Evolutionary conservation across 2,888 invertebrate genomes (phyloP).

Genomic region (Melolontha melolontha): DNA sequence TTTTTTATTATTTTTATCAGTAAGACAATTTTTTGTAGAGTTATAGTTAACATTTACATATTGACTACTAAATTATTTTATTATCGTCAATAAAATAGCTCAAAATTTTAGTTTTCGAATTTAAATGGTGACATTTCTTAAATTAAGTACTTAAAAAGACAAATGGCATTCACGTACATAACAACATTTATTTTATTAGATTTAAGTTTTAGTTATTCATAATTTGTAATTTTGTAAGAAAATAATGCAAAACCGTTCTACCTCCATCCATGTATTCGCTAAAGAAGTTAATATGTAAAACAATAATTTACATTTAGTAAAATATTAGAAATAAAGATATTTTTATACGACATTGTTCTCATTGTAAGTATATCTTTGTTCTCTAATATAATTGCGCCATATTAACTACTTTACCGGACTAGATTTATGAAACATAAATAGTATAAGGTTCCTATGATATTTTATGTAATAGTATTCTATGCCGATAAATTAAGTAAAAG

Average conservation of each 20-base stretch:
- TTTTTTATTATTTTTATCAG: too few relatives aligned
- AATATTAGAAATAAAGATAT: background rate
- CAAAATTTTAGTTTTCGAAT: slow-evolving; percentile 24
- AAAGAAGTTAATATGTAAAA: background rate
- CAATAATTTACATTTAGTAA: background rate
- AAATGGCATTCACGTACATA: slow-evolving; percentile 33
- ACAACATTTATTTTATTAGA: slow-evolving; percentile 24
- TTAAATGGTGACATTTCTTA: background rate
- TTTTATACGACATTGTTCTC: background rate
- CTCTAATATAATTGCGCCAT: background rate
- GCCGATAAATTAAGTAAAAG: slow-evolving; percentile 2
- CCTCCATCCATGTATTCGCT: slow-evolving; percentile 25
- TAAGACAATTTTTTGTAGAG: background rate
- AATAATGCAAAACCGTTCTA: slow-evolving; percentile 27
- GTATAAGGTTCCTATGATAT: slow-evolving; percentile 52
- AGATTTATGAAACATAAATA: slow-evolving; percentile 23
- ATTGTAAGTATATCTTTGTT: background rate
- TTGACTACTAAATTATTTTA: background rate
- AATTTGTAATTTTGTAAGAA: slow-evolving; percentile 17
- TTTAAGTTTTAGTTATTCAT: slow-evolving; percentile 21
- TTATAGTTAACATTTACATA: background rate
- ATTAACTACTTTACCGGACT: background rate
- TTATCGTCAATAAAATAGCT: background rate
- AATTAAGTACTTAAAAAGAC: slow-evolving; percentile 2
- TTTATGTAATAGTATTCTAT: slow-evolving; percentile 7